phyloP scores from a whole-genome alignment of 2,797 vertebrate species.

The Rhinella marina region DNA sequence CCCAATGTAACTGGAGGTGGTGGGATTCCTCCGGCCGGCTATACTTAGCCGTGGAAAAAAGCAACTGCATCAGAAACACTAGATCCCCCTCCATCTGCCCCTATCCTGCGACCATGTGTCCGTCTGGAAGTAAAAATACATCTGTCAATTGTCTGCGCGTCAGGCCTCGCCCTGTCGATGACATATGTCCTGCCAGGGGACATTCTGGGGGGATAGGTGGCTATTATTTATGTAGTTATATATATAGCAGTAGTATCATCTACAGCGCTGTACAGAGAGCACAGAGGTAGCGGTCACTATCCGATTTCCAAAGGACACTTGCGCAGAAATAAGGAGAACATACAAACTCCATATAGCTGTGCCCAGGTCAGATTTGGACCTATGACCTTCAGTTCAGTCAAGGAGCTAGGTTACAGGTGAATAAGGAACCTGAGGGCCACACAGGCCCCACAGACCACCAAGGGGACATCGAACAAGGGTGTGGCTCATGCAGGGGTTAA shows the following conservation, averaged over 20 bases:
- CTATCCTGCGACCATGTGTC: not conserved
- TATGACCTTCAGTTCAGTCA: no score
- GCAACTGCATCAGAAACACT: slow-evolving; percentile 57
- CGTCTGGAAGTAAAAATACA: slow-evolving; percentile 62
- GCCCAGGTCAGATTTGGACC: not conserved
- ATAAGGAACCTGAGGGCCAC: not conserved
- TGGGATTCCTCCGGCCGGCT: slow-evolving; percentile 39
- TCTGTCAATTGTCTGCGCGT: slow-evolving; percentile 43
- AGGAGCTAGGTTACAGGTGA: not conserved
- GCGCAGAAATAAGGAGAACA: not conserved
- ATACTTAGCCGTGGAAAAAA: slow-evolving; percentile 53
- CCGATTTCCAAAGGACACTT: not conserved
- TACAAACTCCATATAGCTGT: not conserved
- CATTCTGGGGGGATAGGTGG: not conserved
- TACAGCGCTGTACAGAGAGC: not conserved
- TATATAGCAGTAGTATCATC: not conserved
- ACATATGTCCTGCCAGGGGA: not conserved
- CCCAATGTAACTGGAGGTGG: slow-evolving; percentile 51
- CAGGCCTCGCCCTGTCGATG: not conserved
- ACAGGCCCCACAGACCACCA: not conserved
- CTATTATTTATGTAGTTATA: not conserved
- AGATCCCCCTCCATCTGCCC: slow-evolving; percentile 44
- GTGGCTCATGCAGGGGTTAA: not conserved
- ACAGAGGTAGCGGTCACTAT: not conserved
- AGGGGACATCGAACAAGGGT: no score